Conservation (phyloP, 1,140 invertebrate species). For the Acromyrmex echinatior region DNA sequence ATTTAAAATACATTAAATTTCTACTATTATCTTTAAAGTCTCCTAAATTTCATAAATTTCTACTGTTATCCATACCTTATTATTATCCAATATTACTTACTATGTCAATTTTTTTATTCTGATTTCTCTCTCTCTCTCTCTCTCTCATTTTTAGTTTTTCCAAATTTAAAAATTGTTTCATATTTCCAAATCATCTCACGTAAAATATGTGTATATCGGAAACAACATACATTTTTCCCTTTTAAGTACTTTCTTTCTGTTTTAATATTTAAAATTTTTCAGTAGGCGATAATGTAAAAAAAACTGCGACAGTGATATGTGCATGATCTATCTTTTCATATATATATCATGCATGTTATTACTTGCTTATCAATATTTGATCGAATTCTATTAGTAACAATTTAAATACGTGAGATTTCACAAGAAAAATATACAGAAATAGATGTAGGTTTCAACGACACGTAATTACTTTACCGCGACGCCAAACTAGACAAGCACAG, state of each 20-base stretch:
- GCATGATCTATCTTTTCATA: neutral
- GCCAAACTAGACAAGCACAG: neutral
- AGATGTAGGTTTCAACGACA: neutral
- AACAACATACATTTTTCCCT: neutral
- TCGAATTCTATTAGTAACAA: conserved; percentile 11
- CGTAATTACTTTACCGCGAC: neutral
- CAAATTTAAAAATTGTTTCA: neutral
- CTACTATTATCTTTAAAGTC: neutral
- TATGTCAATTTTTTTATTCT: neutral
- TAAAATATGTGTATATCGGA: neutral
- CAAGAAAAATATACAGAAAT: neutral
- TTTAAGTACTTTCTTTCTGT: neutral
- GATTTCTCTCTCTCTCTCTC: neutral
- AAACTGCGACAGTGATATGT: neutral
- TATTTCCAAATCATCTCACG: neutral
- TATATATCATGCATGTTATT: conserved; percentile 6
- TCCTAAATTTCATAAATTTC: neutral
- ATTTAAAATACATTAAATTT: neutral
- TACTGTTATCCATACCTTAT: neutral
- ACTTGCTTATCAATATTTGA: neutral
- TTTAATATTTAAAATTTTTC: conserved; percentile 1
- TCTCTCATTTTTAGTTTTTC: neutral
- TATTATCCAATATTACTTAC: neutral
- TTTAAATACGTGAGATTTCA: conserved; percentile 1
- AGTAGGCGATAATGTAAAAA: neutral